These are phyloP conservation scores for Cynodonichthys magdalenae DNA, from an alignment of 2,797 vertebrate species.

Conservation along the genomic window DNA sequence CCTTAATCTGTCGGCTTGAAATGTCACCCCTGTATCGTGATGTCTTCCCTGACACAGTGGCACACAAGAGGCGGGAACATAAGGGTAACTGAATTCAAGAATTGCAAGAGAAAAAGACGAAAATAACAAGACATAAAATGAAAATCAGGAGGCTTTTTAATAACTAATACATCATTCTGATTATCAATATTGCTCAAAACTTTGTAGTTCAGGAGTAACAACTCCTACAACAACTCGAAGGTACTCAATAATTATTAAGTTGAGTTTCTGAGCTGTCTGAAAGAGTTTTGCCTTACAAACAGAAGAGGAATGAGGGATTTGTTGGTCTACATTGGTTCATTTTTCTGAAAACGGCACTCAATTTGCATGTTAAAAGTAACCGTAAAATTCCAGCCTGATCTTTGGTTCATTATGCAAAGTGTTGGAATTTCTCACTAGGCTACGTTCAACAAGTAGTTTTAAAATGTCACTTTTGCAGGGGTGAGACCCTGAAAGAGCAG, in stretches of 20 bases:
- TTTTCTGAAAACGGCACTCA: not conserved
- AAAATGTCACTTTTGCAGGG: slow-evolving; percentile 38
- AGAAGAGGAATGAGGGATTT: slow-evolving; percentile 11
- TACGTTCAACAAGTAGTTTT: slow-evolving; percentile 24
- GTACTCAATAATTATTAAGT: not conserved
- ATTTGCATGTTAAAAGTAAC: slow-evolving; percentile 10
- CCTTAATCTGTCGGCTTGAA: slow-evolving; percentile 84
- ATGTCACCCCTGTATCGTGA: slow-evolving; percentile 82
- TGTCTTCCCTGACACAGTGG: slow-evolving; percentile 61
- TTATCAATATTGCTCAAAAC: slow-evolving; percentile 14
- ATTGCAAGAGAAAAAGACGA: slow-evolving; percentile 8
- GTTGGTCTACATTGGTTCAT: not conserved
- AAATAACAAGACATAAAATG: slow-evolving; percentile 6
- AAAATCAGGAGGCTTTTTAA: slow-evolving; percentile 1
- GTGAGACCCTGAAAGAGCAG: slow-evolving; percentile 16
- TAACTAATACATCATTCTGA: slow-evolving; percentile 7
- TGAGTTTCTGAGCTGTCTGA: not conserved
- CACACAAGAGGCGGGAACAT: slow-evolving; percentile 26
- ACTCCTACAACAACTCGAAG: slow-evolving; percentile 23
- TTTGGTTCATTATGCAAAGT: slow-evolving; percentile 45
- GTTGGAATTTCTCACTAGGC: slow-evolving; percentile 20
- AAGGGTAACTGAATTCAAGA: slow-evolving; percentile 13
- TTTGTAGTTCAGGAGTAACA: slow-evolving; percentile 25
- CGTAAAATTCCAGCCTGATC: slow-evolving; percentile 34
- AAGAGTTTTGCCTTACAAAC: slow-evolving; percentile 1